Base-by-base conservation (phyloP, 1,140 invertebrate genomes). In the Lasioglossum baleicum region DNA sequence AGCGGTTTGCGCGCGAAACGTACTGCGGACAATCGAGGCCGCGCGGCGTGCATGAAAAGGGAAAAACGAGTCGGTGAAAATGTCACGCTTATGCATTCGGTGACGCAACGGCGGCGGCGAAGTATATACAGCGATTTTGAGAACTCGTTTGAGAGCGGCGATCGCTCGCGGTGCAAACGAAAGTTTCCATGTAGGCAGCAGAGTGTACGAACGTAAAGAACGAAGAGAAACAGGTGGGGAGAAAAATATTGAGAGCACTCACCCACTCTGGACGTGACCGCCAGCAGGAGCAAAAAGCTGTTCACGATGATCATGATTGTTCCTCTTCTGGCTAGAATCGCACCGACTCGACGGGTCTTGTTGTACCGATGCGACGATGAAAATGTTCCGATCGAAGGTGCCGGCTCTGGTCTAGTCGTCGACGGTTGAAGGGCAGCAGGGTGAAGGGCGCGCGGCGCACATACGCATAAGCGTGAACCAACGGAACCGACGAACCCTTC, bases 231-330 rank as follows among this genome's bases (percentile, higher is more conserved):
- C 4, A 53, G 51, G 15, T 53, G 51, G 0, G 44, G 44, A 48
- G 7, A 74, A 56, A 75, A 58, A 13, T 42, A n/a, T 20, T 0
- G 53, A 5, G 44, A 20, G 42, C 44, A 90, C 90, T 90, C 82
- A 91, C 90, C 90, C 66, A 89, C 88, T 87, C 87, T 90, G 31
- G 89, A 89, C 15, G 81, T 67, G 67, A 89, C 76, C 75, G 84
- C 89, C 81, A 91, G 75, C 10, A 89, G 81, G 77, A 90, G 81
- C 75, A 90, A 44, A 31, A 87, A 63, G 63, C 84, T 81, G 82
- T 70, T 89, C 35, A 87, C 68, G 56, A 89, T 73, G 76, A 91
- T 77, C 89, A 90, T 91, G 73, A 73, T 87, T 11, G n/a, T 77
- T 72, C 22, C 6, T 48, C 10, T 0, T 63, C 13, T 56, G 7